Evolutionary conservation across 37 sponge, comb jelly and placozoan species (phyloP).

Genomic region (Hormiphora californensis): DNA sequence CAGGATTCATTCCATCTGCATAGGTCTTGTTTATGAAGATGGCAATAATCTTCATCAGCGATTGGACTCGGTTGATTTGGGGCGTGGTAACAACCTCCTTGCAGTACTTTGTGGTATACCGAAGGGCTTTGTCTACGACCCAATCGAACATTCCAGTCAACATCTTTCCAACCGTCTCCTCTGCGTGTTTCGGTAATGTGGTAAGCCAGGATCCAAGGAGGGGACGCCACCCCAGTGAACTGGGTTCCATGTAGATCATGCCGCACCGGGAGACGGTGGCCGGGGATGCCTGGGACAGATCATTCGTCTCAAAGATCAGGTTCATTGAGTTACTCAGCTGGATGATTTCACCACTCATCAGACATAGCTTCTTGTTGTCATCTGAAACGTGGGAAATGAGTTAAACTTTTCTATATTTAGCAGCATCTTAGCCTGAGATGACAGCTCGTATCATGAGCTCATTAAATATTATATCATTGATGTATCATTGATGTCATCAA

Average conservation of each 20-base stretch:
- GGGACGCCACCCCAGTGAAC: slow-evolving; percentile 87
- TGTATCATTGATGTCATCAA: too few species aligned
- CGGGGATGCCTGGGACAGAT: slow-evolving; percentile 94
- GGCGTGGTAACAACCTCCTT: slow-evolving; percentile 31
- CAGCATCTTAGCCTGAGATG: too few species aligned
- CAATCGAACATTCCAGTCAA: slow-evolving; percentile 44
- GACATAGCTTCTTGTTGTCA: slow-evolving; percentile 68
- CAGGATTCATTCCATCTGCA: slow-evolving; percentile 32
- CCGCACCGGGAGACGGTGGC: slow-evolving; percentile 99
- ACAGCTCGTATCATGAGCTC: too few species aligned
- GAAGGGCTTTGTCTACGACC: slow-evolving; percentile 28
- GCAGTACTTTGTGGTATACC: background rate
- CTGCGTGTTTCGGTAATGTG: background rate
- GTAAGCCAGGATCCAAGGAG: slow-evolving; percentile 77
- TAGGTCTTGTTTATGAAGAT: slow-evolving; percentile 29
- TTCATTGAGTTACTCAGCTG: slow-evolving; percentile 94
- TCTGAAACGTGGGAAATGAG: background rate
- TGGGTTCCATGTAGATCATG: slow-evolving; percentile 95
- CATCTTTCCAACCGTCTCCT: slow-evolving; percentile 4
- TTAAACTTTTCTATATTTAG: background rate
- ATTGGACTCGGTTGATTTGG: slow-evolving; percentile 34
- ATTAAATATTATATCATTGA: too few species aligned
- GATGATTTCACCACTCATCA: slow-evolving; percentile 99
- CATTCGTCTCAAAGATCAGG: slow-evolving; percentile 93
- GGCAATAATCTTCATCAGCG: slow-evolving; percentile 39